Conservation (phyloP, 2,113 vertebrate genomes). For the Actenoides hombroni region DNA sequence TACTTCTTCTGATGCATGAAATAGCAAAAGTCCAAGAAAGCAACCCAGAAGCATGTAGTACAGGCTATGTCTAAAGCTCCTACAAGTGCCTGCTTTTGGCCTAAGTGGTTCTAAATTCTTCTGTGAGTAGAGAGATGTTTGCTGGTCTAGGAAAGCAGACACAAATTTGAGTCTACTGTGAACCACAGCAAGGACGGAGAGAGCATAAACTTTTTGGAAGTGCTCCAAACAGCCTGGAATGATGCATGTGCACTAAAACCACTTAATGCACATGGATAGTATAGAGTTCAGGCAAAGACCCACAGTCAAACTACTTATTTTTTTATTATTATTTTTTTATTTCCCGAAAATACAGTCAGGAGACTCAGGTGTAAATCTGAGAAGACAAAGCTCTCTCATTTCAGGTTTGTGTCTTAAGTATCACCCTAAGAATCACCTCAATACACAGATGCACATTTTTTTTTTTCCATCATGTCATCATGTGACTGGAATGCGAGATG, state of each 20-base stretch:
- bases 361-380: accelerated
- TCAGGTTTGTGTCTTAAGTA: accelerated
- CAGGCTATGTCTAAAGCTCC: not conserved
- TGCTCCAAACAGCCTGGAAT: not conserved
- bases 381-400: not conserved
- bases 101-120: not conserved
- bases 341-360: not conserved
- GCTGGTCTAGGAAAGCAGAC: not conserved
- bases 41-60: not conserved
- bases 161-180: not conserved
- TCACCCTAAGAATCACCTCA: not conserved
- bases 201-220: not conserved
- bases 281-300: not conserved
- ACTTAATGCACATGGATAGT: accelerated
- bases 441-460: not conserved
- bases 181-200: not conserved
- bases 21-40: not conserved
- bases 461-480: not conserved
- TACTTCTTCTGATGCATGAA: not conserved
- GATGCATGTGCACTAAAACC: not conserved
- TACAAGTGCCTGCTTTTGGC: not conserved
- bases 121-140: not conserved
- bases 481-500: not conserved
- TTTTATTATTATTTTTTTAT: not conserved
- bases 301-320: not conserved